Evolutionary conservation across 2,797 vertebrate species (phyloP), one percentile per base, ranked within the genome.

Genomic region (Nasua narica): DNA sequence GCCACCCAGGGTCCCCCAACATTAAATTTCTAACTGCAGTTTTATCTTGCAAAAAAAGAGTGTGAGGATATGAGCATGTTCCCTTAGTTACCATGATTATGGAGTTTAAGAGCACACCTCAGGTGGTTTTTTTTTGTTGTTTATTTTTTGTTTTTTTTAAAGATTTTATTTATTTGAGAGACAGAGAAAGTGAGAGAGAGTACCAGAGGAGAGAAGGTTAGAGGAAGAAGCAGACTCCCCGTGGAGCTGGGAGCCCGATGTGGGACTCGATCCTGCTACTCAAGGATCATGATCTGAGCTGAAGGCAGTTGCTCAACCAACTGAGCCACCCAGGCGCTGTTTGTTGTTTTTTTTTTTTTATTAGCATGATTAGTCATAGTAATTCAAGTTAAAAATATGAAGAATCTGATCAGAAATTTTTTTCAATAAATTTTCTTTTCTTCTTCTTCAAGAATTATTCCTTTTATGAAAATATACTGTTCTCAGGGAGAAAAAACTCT

Each of bases 281-380:
- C n/a, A n/a, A n/a, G n/a, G n/a, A n/a, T n/a, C n/a, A n/a, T n/a
- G n/a, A n/a, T n/a, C n/a, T n/a, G n/a, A n/a, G n/a, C n/a, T n/a
- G n/a, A n/a, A n/a, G n/a, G n/a, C n/a, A n/a, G n/a, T n/a, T n/a
- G n/a, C n/a, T n/a, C n/a, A n/a, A n/a, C n/a, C n/a, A n/a, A n/a
- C n/a, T n/a, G n/a, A n/a, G n/a, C n/a, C n/a, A n/a, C n/a, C n/a
- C n/a, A n/a, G n/a, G n/a, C n/a, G n/a, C n/a, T n/a, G n/a, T n/a
- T n/a, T n/a, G n/a, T n/a, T n/a, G n/a, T n/a, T n/a, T 19, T 87
- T 97, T 70, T 94, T 60, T 70, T 94, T 60, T 85, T 83, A 50
- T 95, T 95, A 94, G 43, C 89, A 83, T 58, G 35, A 96, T 94
- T 81, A 97, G 90, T 46, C 50, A 81, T 77, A 94, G 78, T 32